These are phyloP conservation scores for Drosophila colorata DNA, from an alignment of 2,888 invertebrate genomes.

Conservation along the genomic window DNA sequence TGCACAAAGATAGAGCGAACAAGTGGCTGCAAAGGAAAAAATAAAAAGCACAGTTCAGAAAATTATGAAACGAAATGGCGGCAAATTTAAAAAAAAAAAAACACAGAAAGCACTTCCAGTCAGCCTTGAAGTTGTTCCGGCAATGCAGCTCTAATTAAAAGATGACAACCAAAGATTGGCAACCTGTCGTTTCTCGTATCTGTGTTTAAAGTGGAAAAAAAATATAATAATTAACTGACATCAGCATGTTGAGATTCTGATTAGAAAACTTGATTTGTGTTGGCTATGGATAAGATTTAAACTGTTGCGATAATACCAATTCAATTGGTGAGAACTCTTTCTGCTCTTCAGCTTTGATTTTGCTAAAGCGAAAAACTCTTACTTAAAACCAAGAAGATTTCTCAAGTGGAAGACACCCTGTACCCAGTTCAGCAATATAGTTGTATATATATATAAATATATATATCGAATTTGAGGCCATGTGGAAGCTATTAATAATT, in stretches of 20 bases:
- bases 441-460: too few species aligned
- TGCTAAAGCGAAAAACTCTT: background rate
- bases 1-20: slow-evolving; percentile 9
- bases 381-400: too few species aligned
- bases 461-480: too few species aligned
- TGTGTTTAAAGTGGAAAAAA: slow-evolving; percentile 29
- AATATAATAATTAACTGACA: slow-evolving; percentile 68
- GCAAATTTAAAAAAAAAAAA: slow-evolving; percentile 31
- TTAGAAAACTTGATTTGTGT: slow-evolving; percentile 3
- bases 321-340: background rate
- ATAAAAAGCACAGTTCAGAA: slow-evolving; percentile 35
- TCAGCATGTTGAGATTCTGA: slow-evolving; percentile 32
- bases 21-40: slow-evolving; percentile 21
- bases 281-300: background rate
- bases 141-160: slow-evolving; percentile 54
- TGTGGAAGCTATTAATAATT: too few species aligned
- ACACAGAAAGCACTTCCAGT: background rate
- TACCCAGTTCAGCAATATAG: too few species aligned
- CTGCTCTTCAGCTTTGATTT: background rate
- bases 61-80: slow-evolving; percentile 65
- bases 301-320: too few species aligned
- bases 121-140: slow-evolving; percentile 12
- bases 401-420: too few species aligned
- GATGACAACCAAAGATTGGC: slow-evolving; percentile 48
- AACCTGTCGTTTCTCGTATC: background rate